Base-by-base conservation (phyloP, 2,888 invertebrate species). In the Chirona hameri region DNA sequence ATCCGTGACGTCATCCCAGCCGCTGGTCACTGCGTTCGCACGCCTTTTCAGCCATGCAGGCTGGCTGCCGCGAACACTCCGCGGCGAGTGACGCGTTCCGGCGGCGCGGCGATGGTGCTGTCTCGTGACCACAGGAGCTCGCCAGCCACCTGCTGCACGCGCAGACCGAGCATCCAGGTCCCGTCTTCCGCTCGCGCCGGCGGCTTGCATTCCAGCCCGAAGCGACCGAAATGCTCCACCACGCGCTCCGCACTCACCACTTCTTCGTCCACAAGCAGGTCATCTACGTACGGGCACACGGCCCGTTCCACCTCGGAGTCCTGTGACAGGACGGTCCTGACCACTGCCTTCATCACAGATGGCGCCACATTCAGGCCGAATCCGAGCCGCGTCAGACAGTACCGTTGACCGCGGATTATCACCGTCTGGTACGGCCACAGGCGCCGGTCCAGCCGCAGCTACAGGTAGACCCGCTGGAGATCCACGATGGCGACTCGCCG, bases 361-460 rank as follows among this genome's bases (percentile, higher is more conserved):
- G 81, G 81, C 21, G 79, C 52, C 27, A 82, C 29, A 39, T 82
- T 82, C 24, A 60, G 52, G 31, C n/a, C n/a, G 48, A 83, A 83
- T 14, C 82, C 82, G 46, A 82, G 72, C 52, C 72, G 55, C 46
- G 65, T 83, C 27, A 65, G 27, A 29, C 83, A 83, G 81, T 79
- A 82, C n/a, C 83, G 81, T 39, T 27, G 81, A 21, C 82, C 80
- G 72, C 60, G 55, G 39, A 83, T 46, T 4, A 76, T 65, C 14
- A 60, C 81, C n/a, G 82, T 82, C 65, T 83, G 82, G 52, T 83
- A 83, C 27, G 81, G 82, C 83, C 82, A 82, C 80, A 83, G 55
- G 55, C 31, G 69, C 82, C 24, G 72, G 21, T 83, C 80, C 48
- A 83, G 72, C 31, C 69, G 72, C 24, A 83, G 72, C 80, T 52